These are phyloP conservation scores for Cuniculus paca DNA, from an alignment of 2,797 vertebrate genomes.

Conservation along the genomic window DNA sequence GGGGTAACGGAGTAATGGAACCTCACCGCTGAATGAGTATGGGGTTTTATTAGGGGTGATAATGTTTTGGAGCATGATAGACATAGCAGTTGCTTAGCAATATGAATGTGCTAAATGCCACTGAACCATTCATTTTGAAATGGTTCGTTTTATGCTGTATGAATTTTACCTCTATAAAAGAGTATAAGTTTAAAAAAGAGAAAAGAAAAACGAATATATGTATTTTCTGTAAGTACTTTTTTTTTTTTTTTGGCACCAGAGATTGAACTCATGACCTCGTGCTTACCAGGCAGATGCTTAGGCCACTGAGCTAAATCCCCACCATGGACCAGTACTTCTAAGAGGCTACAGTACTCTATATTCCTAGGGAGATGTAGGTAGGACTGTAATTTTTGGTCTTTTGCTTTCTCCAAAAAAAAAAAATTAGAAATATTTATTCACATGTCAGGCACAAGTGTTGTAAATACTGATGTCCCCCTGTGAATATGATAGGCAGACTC, in stretches of 20 bases:
- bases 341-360: neutral
- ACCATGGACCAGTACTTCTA: neutral
- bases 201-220: neutral
- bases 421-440: conserved; percentile 37
- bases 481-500: neutral
- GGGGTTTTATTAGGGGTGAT: neutral
- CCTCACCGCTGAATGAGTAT: neutral
- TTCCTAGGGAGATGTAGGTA: neutral
- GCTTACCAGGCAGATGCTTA: no score
- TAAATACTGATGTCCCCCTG: neutral
- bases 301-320: no score
- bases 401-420: neutral
- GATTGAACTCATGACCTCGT: no score
- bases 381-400: neutral
- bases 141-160: neutral
- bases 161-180: neutral
- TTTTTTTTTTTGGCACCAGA: no score
- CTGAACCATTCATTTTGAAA: neutral
- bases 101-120: neutral
- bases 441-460: neutral
- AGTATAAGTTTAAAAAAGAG: neutral
- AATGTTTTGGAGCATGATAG: neutral
- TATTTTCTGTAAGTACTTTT: conserved; percentile 8
- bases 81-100: neutral
- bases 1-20: neutral